Conservation (phyloP, 2,797 vertebrate species). For the Intellagama lesueurii region DNA sequence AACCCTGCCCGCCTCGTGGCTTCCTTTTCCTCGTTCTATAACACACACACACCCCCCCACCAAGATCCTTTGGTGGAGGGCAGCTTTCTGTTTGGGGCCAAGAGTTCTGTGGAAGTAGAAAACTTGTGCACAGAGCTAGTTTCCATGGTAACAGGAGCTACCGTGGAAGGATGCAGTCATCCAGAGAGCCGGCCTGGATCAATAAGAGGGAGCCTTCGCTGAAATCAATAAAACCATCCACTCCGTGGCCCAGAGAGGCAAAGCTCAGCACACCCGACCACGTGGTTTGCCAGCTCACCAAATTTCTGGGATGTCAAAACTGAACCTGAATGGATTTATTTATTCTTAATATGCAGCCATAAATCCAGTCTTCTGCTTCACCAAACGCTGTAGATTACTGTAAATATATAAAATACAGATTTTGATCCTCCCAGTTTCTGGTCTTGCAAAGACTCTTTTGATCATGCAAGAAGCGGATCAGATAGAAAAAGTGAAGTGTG, state of each 20-base stretch:
- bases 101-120: neutral
- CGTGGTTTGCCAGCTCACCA: neutral
- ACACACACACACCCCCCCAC: no score
- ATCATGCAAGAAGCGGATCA: no score
- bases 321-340: neutral
- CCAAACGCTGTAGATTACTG: no score
- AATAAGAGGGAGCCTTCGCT: neutral
- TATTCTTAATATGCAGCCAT: no score
- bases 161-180: neutral
- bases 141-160: slow-evolving; percentile 4
- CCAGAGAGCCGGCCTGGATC: neutral
- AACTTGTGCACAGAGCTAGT: neutral
- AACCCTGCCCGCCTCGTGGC: no score
- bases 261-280: neutral
- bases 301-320: no score
- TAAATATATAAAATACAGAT: neutral
- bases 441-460: neutral
- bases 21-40: neutral
- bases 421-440: neutral
- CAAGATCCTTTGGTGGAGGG: neutral
- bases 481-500: no score
- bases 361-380: neutral
- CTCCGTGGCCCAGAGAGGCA: neutral
- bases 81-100: neutral
- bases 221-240: neutral